Evolutionary conservation across 1,140 invertebrate genomes (phyloP).

Genomic region (Megalopta genalis): DNA sequence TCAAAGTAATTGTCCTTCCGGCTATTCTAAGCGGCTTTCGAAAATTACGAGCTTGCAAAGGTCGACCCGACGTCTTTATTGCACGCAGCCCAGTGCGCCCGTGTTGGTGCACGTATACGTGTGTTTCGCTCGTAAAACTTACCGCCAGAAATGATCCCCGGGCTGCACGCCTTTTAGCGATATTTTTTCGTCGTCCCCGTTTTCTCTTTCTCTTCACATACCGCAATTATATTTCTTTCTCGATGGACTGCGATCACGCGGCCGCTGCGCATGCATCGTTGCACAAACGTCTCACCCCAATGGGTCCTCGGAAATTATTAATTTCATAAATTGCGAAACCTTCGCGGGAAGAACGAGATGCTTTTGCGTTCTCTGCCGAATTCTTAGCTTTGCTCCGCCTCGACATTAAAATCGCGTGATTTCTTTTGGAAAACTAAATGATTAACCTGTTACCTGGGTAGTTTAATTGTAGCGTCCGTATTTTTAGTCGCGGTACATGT

Average conservation of each 20-base stretch:
- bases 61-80: constrained; percentile 42
- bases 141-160: constrained; percentile 27
- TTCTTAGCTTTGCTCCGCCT: no score
- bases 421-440: no score
- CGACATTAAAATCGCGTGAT: no score
- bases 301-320: background rate
- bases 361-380: no score
- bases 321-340: background rate
- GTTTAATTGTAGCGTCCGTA: no score
- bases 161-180: constrained; percentile 31
- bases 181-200: background rate
- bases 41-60: constrained; percentile 30
- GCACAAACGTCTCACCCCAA: background rate
- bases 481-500: no score
- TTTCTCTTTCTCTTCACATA: background rate
- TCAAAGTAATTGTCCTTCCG: constrained; percentile 2
- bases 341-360: background rate
- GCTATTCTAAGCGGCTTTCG: constrained; percentile 18
- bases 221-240: background rate
- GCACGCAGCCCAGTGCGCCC: background rate
- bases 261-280: background rate
- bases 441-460: no score
- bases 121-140: constrained; percentile 50
- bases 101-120: background rate
- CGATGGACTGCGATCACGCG: no score